Evolutionary conservation across 2,113 vertebrate species (phyloP).

Genomic region (Dolichotis patagonum): DNA sequence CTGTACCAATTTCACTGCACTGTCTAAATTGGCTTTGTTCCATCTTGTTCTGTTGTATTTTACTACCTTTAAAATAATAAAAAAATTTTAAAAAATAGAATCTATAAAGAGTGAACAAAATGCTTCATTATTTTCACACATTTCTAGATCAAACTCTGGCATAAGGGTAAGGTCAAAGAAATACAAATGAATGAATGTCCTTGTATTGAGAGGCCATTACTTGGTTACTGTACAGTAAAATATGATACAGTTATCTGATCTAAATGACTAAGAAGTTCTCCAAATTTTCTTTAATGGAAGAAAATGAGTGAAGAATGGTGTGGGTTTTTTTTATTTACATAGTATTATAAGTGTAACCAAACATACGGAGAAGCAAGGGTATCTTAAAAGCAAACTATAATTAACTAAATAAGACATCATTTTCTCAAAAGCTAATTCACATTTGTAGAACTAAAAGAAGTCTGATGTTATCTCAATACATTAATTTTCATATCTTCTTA

Average conservation of each 20-base stretch:
- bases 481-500: not conserved
- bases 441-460: not conserved
- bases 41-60: too few species aligned
- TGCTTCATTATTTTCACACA: not conserved
- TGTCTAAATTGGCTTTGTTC: too few species aligned
- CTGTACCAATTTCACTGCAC: too few species aligned
- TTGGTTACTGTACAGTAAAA: not conserved
- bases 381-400: constrained; percentile 30
- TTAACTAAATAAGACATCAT: not conserved
- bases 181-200: too few species aligned
- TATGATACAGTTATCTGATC: not conserved
- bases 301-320: not conserved
- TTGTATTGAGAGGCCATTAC: not conserved
- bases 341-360: not conserved
- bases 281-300: not conserved
- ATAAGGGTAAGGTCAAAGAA: too few species aligned
- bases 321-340: not conserved
- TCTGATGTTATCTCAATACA: not conserved
- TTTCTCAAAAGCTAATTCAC: not conserved
- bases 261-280: not conserved
- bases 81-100: too few species aligned
- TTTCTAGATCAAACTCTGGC: too few species aligned
- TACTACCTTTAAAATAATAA: too few species aligned
- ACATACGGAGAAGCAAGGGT: not conserved
- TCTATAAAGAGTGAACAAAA: not conserved